Evolutionary conservation across 1,140 invertebrate genomes (phyloP).

Genomic region (Brachionus sp.): DNA sequence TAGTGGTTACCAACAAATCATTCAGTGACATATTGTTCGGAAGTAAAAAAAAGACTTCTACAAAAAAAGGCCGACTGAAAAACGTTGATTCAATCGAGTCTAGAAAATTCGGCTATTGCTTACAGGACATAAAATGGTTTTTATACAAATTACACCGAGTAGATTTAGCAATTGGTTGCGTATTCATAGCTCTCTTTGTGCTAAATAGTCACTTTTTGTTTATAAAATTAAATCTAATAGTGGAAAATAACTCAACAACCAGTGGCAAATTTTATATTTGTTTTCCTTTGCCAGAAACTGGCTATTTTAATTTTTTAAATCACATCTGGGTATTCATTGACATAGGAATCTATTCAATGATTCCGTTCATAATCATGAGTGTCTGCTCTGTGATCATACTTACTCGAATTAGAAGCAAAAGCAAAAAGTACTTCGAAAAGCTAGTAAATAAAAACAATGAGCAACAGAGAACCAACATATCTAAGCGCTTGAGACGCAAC

Average conservation of each 20-base stretch:
- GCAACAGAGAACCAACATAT: constrained; percentile 3
- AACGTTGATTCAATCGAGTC: not conserved
- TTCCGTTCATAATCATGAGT: constrained; percentile 41
- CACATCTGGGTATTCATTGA: constrained; percentile 34
- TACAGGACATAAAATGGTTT: not conserved
- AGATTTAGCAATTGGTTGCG: not conserved
- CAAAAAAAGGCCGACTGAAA: not conserved
- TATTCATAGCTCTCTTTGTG: not conserved
- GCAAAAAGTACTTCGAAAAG: constrained; percentile 34
- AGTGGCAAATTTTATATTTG: not conserved
- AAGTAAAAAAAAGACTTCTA: not conserved
- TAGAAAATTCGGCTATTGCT: not conserved
- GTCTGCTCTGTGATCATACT: constrained; percentile 27
- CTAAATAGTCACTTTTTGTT: constrained; percentile 17
- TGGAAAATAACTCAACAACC: not conserved
- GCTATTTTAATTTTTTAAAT: constrained; percentile 2
- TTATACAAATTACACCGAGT: not conserved
- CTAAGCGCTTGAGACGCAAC: constrained; percentile 3
- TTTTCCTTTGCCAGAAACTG: not conserved
- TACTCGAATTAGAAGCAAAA: not conserved
- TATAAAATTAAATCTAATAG: not conserved
- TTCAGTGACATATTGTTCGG: not conserved
- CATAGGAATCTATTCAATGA: not conserved
- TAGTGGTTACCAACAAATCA: not conserved
- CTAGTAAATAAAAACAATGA: not conserved